Evolutionary conservation across 2,888 invertebrate species (phyloP).

Genomic region (Megaustenia siamemsis): DNA sequence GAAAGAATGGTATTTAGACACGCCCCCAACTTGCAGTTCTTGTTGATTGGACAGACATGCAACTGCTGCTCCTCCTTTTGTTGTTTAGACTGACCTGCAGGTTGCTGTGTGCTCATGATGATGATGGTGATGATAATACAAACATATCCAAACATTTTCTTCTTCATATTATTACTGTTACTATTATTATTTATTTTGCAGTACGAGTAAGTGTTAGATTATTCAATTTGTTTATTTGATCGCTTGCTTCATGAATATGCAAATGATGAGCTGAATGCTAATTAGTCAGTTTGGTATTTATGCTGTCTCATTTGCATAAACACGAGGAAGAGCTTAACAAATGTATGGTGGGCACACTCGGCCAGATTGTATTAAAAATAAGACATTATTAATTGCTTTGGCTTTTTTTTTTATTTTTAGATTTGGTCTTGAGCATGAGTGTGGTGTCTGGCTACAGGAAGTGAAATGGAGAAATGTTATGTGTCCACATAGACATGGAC

Average conservation of each 20-base stretch:
- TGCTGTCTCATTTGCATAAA: slow-evolving; percentile 39
- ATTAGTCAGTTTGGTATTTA: slow-evolving; percentile 28
- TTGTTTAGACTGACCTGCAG: background rate
- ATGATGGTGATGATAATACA: slow-evolving; percentile 33
- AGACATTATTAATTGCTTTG: slow-evolving; percentile 44
- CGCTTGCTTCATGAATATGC: slow-evolving; percentile 39
- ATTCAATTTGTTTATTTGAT: slow-evolving; percentile 50
- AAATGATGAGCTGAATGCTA: slow-evolving; percentile 13
- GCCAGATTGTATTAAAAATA: slow-evolving; percentile 54
- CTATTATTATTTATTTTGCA: slow-evolving; percentile 42
- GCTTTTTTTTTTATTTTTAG: background rate
- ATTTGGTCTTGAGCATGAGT: background rate
- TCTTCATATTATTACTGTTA: slow-evolving; percentile 42
- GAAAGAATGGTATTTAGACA: no score
- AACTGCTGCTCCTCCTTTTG: no score
- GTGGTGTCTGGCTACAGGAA: no score
- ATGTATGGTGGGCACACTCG: slow-evolving; percentile 51
- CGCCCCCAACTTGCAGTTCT: background rate
- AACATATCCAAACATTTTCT: slow-evolving; percentile 48
- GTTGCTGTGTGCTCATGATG: slow-evolving; percentile 13
- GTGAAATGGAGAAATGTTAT: no score
- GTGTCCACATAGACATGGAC: no score
- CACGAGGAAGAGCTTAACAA: slow-evolving; percentile 38
- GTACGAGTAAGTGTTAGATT: slow-evolving; percentile 53
- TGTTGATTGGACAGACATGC: no score